These are phyloP conservation scores for Eustalomyia histrio DNA, from an alignment of 2,888 invertebrate genomes.

Conservation along the genomic window DNA sequence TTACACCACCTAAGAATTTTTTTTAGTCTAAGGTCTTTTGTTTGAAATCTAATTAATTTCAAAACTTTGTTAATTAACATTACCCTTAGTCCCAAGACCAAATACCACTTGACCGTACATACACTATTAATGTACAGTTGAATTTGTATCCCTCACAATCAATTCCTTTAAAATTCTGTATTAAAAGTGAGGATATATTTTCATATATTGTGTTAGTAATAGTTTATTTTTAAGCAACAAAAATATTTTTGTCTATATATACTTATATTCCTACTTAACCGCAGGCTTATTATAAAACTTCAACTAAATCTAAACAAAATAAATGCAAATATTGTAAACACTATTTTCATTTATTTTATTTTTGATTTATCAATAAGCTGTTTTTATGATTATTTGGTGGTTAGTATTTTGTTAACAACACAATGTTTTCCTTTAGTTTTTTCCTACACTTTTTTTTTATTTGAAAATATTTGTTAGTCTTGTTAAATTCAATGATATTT, in stretches of 20 bases:
- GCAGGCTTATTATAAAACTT: slow-evolving; percentile 25
- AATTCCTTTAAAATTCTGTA: neutral
- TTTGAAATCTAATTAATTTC: too few relatives aligned
- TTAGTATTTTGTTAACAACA: slow-evolving; percentile 36
- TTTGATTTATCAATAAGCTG: slow-evolving; percentile 61
- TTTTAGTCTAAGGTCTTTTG: too few relatives aligned
- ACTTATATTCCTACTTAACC: slow-evolving; percentile 17
- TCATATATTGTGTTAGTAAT: neutral
- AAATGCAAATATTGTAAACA: slow-evolving; percentile 72
- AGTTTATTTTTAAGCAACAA: too few relatives aligned
- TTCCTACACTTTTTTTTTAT: neutral
- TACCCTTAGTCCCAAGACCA: too few relatives aligned
- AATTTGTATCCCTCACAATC: neutral
- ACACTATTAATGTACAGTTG: too few relatives aligned
- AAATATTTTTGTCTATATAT: neutral
- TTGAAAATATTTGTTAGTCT: slow-evolving; percentile 44
- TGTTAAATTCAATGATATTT: slow-evolving; percentile 58
- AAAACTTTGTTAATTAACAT: too few relatives aligned
- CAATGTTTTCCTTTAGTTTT: slow-evolving; percentile 24
- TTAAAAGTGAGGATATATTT: neutral
- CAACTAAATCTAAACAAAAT: slow-evolving; percentile 12
- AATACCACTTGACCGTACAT: too few relatives aligned
- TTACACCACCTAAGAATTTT: too few relatives aligned
- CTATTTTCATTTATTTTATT: slow-evolving; percentile 41
- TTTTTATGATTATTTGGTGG: slow-evolving; percentile 47